phyloP scores from a whole-genome alignment of 2,888 invertebrate species.

The Volucella inflata region DNA sequence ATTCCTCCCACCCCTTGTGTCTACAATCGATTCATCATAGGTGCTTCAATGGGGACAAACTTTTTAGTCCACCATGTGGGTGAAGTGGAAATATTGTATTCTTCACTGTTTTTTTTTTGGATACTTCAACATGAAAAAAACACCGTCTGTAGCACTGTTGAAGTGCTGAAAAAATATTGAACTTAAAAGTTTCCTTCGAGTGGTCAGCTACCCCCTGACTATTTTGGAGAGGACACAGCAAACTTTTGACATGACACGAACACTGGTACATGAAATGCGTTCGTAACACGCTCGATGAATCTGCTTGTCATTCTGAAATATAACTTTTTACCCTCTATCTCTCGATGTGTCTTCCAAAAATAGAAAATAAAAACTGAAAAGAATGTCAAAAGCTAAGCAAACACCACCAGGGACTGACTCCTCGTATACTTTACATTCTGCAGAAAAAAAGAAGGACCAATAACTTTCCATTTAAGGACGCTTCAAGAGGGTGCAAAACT shows the following conservation, averaged over 20 bases:
- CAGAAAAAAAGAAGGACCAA: conserved; percentile 17
- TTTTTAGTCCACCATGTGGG: conserved; percentile 33
- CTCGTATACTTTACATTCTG: conserved; percentile 5
- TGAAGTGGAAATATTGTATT: conserved; percentile 23
- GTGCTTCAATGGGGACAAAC: conserved; percentile 47
- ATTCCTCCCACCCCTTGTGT: background rate
- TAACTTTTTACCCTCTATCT: background rate
- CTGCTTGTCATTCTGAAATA: conserved; percentile 61
- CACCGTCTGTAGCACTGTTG: conserved; percentile 61
- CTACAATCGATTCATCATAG: conserved; percentile 57
- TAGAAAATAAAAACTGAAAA: conserved; percentile 35
- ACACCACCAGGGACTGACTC: conserved; percentile 64
- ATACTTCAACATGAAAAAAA: conserved; percentile 39
- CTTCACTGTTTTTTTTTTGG: conserved; percentile 38
- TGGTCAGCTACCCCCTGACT: conserved; percentile 51
- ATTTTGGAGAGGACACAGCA: conserved; percentile 41
- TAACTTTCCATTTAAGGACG: conserved; percentile 50
- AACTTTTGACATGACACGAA: conserved; percentile 75
- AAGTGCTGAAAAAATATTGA: conserved; percentile 75
- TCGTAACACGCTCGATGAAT: conserved; percentile 51
- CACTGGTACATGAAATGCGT: conserved; percentile 62
- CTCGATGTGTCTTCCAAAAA: background rate
- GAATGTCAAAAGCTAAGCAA: conserved; percentile 71
- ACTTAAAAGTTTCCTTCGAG: conserved; percentile 68
- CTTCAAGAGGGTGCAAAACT: conserved; percentile 51